Percentiles rank a stretch among this genome's conserved stretches.
Conservation (phyloP, 1,140 invertebrate species). For the Apis dorsata region DNA sequence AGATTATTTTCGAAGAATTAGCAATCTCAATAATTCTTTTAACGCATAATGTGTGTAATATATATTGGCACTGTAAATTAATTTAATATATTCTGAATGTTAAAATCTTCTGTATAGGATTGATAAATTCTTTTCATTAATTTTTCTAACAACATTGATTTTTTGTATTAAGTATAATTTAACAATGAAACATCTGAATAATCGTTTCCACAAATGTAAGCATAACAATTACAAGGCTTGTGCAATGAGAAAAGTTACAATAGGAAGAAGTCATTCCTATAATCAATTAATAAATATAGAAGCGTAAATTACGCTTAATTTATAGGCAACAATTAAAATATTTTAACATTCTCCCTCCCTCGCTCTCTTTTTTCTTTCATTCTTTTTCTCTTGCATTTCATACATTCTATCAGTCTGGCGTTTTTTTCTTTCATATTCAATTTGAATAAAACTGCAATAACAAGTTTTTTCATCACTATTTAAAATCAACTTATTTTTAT, state of each 20-base stretch:
- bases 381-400: conserved; percentile 36
- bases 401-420: conserved; percentile 48
- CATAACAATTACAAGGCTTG: conserved; percentile 50
- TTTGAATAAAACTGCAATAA: conserved; percentile 49
- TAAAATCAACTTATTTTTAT: conserved; percentile 66
- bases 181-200: conserved; percentile 23
- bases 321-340: conserved; percentile 51
- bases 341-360: conserved; percentile 34
- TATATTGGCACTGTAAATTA: conserved; percentile 42
- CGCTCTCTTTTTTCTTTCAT: conserved; percentile 24
- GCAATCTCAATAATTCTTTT: neutral
- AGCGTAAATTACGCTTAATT: conserved; percentile 31
- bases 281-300: conserved; percentile 43
- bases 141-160: conserved; percentile 2
- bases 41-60: neutral
- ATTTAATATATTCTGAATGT: conserved; percentile 6
- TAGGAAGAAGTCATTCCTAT: conserved; percentile 52
- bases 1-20: neutral
- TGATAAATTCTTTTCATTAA: conserved; percentile 10
- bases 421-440: conserved; percentile 23
- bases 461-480: conserved; percentile 55
- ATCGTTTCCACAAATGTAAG: conserved; percentile 28
- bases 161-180: conserved; percentile 12
- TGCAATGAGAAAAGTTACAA: conserved; percentile 51
- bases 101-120: neutral